Conservation (phyloP, 2,113 vertebrate species). For the Nanorana parkeri region DNA sequence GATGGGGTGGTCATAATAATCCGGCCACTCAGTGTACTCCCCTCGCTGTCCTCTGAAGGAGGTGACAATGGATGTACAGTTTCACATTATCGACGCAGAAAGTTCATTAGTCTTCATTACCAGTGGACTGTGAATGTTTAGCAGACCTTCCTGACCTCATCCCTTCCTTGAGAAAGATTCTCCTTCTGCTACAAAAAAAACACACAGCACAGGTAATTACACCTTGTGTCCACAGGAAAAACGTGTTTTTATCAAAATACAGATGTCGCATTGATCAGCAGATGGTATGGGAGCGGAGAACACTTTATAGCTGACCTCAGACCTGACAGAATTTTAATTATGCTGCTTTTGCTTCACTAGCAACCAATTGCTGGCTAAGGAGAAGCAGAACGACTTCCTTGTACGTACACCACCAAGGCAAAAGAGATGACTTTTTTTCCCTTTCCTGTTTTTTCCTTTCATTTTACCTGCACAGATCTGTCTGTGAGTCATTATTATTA, state of each 20-base stretch:
- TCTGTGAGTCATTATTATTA: too few species aligned
- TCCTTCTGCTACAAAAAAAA: conserved; percentile 32
- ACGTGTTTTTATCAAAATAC: conserved; percentile 52
- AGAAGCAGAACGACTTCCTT: background rate
- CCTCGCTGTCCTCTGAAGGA: too few species aligned
- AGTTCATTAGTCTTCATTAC: conserved; percentile 41
- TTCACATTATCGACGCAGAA: background rate
- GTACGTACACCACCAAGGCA: background rate
- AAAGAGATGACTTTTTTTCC: background rate
- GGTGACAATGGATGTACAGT: background rate
- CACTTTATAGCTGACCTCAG: conserved; percentile 39
- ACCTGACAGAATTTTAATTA: conserved; percentile 59
- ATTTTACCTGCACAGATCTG: background rate
- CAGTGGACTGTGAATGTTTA: background rate
- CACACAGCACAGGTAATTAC: conserved; percentile 56
- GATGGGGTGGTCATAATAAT: too few species aligned
- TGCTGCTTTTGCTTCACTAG: background rate
- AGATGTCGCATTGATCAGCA: conserved; percentile 55
- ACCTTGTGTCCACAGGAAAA: conserved; percentile 49
- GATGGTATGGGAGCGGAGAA: conserved; percentile 44
- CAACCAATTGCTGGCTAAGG: background rate
- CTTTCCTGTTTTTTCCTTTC: background rate
- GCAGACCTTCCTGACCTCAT: conserved; percentile 16
- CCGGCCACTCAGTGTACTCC: too few species aligned
- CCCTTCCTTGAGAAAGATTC: background rate